phyloP scores from a whole-genome alignment of 2,797 vertebrate genomes.

The Nannoperca australis region DNA sequence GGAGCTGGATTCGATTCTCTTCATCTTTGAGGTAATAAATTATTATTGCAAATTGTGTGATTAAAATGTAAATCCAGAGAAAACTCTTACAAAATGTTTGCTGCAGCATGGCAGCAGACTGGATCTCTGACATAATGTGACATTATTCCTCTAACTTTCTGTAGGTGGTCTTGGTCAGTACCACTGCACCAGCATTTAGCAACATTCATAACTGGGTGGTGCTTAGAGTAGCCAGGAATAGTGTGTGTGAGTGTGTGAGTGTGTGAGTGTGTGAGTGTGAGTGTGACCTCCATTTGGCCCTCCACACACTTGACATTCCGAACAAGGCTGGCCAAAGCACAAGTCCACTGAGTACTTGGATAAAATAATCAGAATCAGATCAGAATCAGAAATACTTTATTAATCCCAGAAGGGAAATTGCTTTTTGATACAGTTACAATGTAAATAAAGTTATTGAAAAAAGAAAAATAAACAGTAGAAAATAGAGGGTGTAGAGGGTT shows the following conservation, averaged over 20 bases:
- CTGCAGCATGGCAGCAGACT: neutral
- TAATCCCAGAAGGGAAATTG: no score
- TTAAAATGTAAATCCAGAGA: neutral
- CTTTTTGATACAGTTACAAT: no score
- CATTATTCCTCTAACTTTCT: slow-evolving; percentile 11
- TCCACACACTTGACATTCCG: slow-evolving; percentile 29
- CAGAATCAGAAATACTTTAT: no score
- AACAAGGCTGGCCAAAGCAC: slow-evolving; percentile 14
- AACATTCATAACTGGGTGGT: slow-evolving; percentile 31
- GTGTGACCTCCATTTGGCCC: slow-evolving; percentile 39
- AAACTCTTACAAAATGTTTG: neutral
- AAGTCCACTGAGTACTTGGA: neutral
- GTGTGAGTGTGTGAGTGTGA: neutral
- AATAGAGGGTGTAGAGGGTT: no score
- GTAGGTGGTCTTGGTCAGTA: slow-evolving; percentile 11
- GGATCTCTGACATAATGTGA: slow-evolving; percentile 1
- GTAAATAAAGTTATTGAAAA: no score
- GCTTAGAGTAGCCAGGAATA: slow-evolving; percentile 36
- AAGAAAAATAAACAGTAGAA: no score
- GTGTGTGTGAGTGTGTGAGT: slow-evolving; percentile 15
- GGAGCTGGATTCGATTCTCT: slow-evolving; percentile 98
- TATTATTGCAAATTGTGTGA: neutral
- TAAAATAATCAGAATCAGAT: no score
- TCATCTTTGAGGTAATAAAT: slow-evolving; percentile 96
- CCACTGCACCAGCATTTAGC: slow-evolving; percentile 47